A percentile compares a stretch with the other conserved stretches of the same genome.
These are phyloP conservation scores for Antechinus flavipes DNA, from an alignment of 2,113 vertebrate species.

Conservation along the genomic window DNA sequence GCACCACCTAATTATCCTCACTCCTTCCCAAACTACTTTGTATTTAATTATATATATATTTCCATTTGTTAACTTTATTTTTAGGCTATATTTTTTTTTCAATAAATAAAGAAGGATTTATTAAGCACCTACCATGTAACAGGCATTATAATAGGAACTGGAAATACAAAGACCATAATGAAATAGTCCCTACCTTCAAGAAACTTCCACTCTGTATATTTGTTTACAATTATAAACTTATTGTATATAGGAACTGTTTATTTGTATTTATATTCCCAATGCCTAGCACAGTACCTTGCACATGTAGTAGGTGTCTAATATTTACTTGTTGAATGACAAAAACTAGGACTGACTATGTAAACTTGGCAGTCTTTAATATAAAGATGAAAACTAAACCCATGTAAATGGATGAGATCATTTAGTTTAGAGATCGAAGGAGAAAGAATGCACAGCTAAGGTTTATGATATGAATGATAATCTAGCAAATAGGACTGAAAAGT, in stretches of 20 bases:
- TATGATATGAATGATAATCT: neutral
- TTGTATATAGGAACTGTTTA: neutral
- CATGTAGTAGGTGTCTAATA: neutral
- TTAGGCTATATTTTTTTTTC: neutral
- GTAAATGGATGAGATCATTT: neutral
- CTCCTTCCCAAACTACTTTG: neutral
- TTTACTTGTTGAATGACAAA: neutral
- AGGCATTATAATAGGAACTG: too few relatives aligned
- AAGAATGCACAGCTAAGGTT: neutral
- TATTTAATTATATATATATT: neutral
- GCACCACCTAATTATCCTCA: neutral
- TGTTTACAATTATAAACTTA: neutral
- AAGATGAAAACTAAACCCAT: neutral
- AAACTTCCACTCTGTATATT: neutral
- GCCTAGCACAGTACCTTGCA: neutral
- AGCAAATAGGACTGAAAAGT: neutral
- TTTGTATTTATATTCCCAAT: neutral
- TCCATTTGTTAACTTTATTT: neutral
- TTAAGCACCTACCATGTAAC: too few relatives aligned
- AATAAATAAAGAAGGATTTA: too few relatives aligned
- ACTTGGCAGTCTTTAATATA: neutral
- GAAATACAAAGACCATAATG: too few relatives aligned
- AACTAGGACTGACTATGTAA: neutral
- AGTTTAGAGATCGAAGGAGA: neutral
- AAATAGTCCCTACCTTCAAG: too few relatives aligned